phyloP scores from a whole-genome alignment of 2,888 invertebrate genomes.

The Tuta absoluta region DNA sequence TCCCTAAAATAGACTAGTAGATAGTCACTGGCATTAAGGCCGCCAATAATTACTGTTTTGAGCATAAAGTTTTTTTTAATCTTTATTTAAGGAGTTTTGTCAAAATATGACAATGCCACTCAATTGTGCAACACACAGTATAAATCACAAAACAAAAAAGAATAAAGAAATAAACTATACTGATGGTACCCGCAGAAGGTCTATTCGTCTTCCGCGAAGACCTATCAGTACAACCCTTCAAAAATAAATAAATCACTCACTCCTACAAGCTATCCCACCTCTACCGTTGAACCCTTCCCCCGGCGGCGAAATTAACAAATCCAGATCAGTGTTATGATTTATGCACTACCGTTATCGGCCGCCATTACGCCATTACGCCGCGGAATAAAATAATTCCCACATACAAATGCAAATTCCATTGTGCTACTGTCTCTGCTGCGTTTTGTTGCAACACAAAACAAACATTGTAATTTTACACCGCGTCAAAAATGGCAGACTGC shows the following conservation, averaged over 20 bases:
- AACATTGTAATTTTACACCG: conserved; percentile 28
- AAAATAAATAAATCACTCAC: background rate
- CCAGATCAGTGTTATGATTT: conserved; percentile 74
- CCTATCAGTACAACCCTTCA: no score
- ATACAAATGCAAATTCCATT: conserved; percentile 55
- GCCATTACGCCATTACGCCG: conserved; percentile 45
- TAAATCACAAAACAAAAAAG: no score
- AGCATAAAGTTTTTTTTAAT: no score
- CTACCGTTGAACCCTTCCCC: conserved; percentile 45
- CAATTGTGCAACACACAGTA: no score
- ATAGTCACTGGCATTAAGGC: no score
- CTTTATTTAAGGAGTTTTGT: no score
- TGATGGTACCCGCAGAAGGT: no score
- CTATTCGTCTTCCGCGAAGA: no score
- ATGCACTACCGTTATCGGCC: conserved; percentile 59
- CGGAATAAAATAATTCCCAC: conserved; percentile 60
- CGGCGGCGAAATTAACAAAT: conserved; percentile 67
- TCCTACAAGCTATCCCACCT: conserved; percentile 29
- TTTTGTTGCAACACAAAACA: conserved; percentile 38
- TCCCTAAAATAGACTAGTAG: no score
- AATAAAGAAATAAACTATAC: no score
- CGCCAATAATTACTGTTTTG: no score
- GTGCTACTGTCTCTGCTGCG: conserved; percentile 43
- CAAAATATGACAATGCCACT: no score
- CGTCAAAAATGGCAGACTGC: conserved; percentile 26